These are phyloP conservation scores for Caenorhabditis sp. DNA, from an alignment of 2,888 invertebrate genomes.

Conservation along the genomic window DNA sequence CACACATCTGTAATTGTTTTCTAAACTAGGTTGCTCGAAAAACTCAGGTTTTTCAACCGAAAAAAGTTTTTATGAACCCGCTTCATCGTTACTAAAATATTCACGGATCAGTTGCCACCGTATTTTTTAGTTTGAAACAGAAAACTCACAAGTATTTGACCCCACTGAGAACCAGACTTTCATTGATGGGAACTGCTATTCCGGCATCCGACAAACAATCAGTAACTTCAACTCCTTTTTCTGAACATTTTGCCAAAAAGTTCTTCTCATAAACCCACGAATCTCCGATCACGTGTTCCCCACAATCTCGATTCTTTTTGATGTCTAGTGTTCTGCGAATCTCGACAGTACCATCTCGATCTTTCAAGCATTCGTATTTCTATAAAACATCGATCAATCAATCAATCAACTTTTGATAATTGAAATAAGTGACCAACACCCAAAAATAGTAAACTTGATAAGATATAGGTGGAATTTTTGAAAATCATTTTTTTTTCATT, in stretches of 20 bases:
- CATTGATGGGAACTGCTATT: slow-evolving; percentile 45
- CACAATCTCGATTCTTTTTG: slow-evolving; percentile 44
- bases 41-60: no score
- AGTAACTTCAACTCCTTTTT: slow-evolving; percentile 40
- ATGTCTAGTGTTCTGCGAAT: slow-evolving; percentile 48
- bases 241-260: slow-evolving; percentile 53
- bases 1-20: slow-evolving; percentile 35
- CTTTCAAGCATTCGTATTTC: slow-evolving; percentile 52
- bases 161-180: slow-evolving; percentile 37
- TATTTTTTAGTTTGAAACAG: background rate
- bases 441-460: background rate
- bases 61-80: no score
- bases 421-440: background rate
- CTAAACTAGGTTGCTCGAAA: no score
- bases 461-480: background rate
- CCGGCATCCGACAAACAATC: slow-evolving; percentile 56
- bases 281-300: slow-evolving; percentile 48
- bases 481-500: no score
- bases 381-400: slow-evolving; percentile 13
- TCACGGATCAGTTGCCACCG: no score
- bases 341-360: slow-evolving; percentile 47
- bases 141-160: slow-evolving; percentile 39
- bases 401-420: background rate
- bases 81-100: no score
- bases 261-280: slow-evolving; percentile 51